phyloP scores from a whole-genome alignment of 1,140 invertebrate species.

The Bombus pascuorum region DNA sequence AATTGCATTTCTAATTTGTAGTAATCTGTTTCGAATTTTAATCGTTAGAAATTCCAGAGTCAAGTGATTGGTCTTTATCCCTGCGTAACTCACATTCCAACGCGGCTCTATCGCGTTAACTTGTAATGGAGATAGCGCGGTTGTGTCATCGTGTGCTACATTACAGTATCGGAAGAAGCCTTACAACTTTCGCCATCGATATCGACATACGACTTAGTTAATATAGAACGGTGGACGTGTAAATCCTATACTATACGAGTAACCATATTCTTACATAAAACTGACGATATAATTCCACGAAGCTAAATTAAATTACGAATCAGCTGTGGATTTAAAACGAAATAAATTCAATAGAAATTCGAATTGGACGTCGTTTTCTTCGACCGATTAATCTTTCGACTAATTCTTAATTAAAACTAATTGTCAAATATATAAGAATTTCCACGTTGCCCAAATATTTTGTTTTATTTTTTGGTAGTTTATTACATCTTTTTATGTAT shows the following conservation, averaged over 20 bases:
- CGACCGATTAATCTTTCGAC: background rate
- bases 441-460: background rate
- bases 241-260: background rate
- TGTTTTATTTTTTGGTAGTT: background rate
- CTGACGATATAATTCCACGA: background rate
- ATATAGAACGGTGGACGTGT: background rate
- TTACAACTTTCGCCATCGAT: conserved; percentile 38
- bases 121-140: conserved; percentile 22
- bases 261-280: background rate
- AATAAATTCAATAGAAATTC: background rate
- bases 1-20: background rate
- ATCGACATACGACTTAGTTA: conserved; percentile 28
- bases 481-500: too few relatives aligned
- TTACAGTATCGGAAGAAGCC: conserved; percentile 20
- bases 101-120: conserved; percentile 23
- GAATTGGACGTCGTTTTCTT: background rate
- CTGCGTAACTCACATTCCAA: background rate
- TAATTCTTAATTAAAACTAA: background rate
- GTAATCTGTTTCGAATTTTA: too few relatives aligned
- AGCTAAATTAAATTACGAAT: background rate
- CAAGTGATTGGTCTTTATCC: background rate
- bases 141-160: conserved; percentile 25
- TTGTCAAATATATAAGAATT: background rate
- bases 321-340: background rate
- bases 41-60: background rate